Base-by-base conservation (phyloP, 2,888 invertebrate genomes). In the Phlogophora meticulosa region DNA sequence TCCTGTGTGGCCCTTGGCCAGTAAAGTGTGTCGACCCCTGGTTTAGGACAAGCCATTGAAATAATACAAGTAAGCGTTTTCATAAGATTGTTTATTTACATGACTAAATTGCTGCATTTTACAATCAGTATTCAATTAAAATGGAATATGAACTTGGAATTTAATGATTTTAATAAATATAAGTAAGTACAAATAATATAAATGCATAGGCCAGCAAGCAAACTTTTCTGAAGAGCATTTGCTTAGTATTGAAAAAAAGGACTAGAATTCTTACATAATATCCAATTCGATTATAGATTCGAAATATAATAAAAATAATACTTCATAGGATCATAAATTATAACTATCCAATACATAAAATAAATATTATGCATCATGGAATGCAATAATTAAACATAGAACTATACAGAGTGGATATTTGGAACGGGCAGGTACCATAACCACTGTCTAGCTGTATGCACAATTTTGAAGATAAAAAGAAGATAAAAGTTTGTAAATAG, bases 71-170 rank as follows among this genome's bases (percentile, higher is more conserved):
- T 11, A 20, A 13, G 20, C 20, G 9, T 67, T 72, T 65, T 62
- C 48, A 64, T 60, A 72, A 64, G 22, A 70, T 72, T 63, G 60
- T 83, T 87, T 86, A 87, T 87, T 87, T 87, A 86, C 85, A 86
- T 64, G 40, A 76, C 67, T 81, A 81, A 79, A 78, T 72, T 75
- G 77, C 72, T 69, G 61, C 64, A 75, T 76, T 79, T 70, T 68
- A 72, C 61, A 76, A 76, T 72, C 49, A 60, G 46, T 64, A 66
- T 64, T 62, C 24, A 78, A 68, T 78, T 69, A 42, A 59, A 80
- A 62, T 72, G 17, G 52, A 79, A 52, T 73, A 71, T 65, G 51
- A 56, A 57, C 28, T 60, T 58, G 52, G 40, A 52, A 52, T 68
- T 73, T 43, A 20, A 65, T 42, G 43, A 40, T 48, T 65, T 72